Percentiles rank a stretch among this genome's conserved stretches.
phyloP scores from a whole-genome alignment of 2,888 invertebrate species.

The Parnassius smintheus region DNA sequence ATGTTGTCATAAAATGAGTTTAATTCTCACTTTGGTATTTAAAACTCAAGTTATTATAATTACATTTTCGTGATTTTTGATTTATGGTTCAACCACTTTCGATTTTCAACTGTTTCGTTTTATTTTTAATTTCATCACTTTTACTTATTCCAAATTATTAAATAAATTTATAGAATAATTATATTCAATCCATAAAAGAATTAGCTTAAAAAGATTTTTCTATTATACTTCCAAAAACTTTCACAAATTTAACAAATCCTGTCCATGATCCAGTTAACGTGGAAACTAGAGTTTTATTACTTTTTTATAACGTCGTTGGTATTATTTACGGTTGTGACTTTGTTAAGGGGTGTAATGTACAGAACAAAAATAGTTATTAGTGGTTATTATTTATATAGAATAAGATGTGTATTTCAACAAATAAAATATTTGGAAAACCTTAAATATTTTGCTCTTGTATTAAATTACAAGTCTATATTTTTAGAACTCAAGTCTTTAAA shows the following conservation, averaged over 20 bases:
- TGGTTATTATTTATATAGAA: conserved; percentile 2
- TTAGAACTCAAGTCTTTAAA: no score
- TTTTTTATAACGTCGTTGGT: conserved; percentile 53
- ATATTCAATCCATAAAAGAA: background rate
- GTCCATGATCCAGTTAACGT: conserved; percentile 32
- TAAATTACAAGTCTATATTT: no score
- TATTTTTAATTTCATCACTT: no score
- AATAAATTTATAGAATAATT: background rate
- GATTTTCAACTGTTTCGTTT: background rate
- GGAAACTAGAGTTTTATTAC: conserved; percentile 42
- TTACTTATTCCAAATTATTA: background rate
- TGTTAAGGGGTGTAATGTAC: conserved; percentile 33
- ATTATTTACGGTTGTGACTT: conserved; percentile 55
- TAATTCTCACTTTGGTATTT: conserved; percentile 48
- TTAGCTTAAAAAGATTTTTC: conserved; percentile 4
- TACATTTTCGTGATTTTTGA: conserved; percentile 6
- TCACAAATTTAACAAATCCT: conserved; percentile 25
- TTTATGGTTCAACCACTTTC: background rate
- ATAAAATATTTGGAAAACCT: conserved; percentile 12
- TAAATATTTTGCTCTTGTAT: no score
- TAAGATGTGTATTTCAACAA: background rate
- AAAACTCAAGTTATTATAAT: conserved; percentile 22
- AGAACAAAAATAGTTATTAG: conserved; percentile 8
- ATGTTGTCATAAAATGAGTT: conserved; percentile 70
- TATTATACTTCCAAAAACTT: conserved; percentile 13